phyloP scores from a whole-genome alignment of 2,888 invertebrate species.

The Amblyjoppa fuscipennis region DNA sequence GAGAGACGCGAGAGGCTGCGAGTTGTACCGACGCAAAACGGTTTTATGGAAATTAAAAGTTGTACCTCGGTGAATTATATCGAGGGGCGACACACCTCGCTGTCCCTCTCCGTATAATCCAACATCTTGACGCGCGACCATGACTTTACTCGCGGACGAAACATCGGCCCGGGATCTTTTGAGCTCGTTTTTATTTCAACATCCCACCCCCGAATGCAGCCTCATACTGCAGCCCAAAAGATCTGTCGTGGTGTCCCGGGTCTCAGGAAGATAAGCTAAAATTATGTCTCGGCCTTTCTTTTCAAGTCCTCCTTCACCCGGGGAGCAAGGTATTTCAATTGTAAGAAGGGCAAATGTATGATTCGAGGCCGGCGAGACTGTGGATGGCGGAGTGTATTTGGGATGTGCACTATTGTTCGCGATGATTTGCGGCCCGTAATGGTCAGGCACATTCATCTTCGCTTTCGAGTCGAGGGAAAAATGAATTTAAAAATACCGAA shows the following conservation, averaged over 20 bases:
- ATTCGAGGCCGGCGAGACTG: neutral
- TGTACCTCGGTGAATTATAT: conserved; percentile 77
- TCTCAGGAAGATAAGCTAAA: neutral
- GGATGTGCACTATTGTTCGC: neutral
- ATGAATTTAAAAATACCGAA: neutral
- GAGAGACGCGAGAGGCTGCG: conserved; percentile 54
- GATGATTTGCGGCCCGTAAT: neutral
- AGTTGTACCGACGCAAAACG: conserved; percentile 72
- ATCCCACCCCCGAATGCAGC: neutral
- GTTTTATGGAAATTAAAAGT: conserved; percentile 82
- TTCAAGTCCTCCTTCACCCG: conserved; percentile 12
- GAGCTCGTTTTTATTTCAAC: conserved; percentile 34
- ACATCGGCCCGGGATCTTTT: conserved; percentile 40
- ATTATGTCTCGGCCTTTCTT: conserved; percentile 21
- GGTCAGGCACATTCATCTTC: neutral
- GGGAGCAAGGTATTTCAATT: neutral
- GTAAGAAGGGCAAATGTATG: neutral
- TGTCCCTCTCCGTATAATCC: conserved; percentile 59
- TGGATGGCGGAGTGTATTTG: neutral
- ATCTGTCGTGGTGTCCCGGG: neutral
- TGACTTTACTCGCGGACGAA: conserved; percentile 60
- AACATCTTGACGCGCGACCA: conserved; percentile 64
- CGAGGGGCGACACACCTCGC: conserved; percentile 25
- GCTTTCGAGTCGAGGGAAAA: neutral
- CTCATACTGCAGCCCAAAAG: neutral